Percentiles rank a stretch among this genome's conserved stretches.
Conservation (phyloP, 2,888 invertebrate species). For the Tricholauxania praeusta region DNA sequence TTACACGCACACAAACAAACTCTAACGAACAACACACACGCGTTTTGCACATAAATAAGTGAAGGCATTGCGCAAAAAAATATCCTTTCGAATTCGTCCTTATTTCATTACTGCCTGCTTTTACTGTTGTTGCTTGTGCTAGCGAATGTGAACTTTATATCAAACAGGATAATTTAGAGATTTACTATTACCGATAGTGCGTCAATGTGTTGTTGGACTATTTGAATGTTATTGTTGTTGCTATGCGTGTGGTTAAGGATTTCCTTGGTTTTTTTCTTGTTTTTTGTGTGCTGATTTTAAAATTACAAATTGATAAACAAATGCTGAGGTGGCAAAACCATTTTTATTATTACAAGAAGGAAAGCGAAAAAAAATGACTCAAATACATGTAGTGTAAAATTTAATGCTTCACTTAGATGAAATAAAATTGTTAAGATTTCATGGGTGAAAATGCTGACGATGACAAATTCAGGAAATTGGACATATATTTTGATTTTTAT, state of each 20-base stretch:
- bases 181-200: conserved; percentile 22
- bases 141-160: conserved; percentile 16
- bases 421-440: conserved; percentile 1
- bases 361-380: too few relatives aligned
- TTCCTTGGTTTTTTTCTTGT: neutral
- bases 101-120: too few relatives aligned
- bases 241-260: neutral
- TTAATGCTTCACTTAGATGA: conserved; percentile 18
- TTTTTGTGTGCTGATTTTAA: conserved; percentile 12
- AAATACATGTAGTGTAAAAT: neutral
- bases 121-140: neutral
- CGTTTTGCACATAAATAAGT: conserved; percentile 28
- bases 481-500: too few relatives aligned
- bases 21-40: neutral
- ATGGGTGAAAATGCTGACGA: too few relatives aligned
- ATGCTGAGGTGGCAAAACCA: conserved; percentile 49
- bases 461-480: too few relatives aligned
- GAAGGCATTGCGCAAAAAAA: conserved; percentile 6
- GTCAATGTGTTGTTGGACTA: neutral
- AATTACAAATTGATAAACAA: conserved; percentile 46
- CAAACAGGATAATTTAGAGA: conserved; percentile 26
- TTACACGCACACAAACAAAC: neutral
- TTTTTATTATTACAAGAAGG: neutral
- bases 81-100: neutral
- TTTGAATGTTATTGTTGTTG: neutral